Evolutionary conservation across 35 echinoderm and acorn worm species (phyloP).

Genomic region (Lytechinus variegatus): DNA sequence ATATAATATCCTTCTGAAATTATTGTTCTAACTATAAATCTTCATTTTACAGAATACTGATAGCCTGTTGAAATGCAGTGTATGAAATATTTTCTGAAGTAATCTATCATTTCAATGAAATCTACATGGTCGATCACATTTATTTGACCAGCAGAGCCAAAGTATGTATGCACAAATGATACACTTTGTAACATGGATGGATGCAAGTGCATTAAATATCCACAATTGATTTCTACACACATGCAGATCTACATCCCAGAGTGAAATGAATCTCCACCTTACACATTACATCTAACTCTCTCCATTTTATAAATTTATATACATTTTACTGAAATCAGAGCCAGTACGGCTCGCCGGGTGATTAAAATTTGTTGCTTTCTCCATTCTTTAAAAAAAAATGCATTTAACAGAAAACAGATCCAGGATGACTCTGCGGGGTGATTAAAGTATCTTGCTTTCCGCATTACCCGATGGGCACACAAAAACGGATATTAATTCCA

Average conservation of each 20-base stretch:
- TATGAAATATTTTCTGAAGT: no score
- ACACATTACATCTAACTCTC: no score
- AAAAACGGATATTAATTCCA: slow-evolving; percentile 20
- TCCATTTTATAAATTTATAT: not conserved
- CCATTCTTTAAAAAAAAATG: not conserved
- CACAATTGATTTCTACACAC: not conserved
- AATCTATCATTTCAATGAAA: not conserved
- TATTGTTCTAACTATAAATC: no score
- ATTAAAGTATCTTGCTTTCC: not conserved
- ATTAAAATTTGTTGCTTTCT: not conserved
- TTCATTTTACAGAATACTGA: no score
- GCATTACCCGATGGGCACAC: not conserved
- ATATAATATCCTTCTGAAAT: no score
- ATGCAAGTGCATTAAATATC: not conserved
- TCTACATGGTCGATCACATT: not conserved
- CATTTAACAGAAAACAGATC: not conserved
- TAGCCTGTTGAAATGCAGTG: no score
- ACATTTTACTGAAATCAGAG: not conserved
- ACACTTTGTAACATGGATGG: not conserved
- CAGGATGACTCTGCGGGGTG: not conserved
- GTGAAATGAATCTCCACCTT: no score
- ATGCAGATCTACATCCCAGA: no score
- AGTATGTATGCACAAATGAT: not conserved
- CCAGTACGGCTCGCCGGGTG: not conserved
- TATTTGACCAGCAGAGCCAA: not conserved